Base-by-base conservation (phyloP, 30 jellyfish, hydroid and myxozoan species). In the Cassiopea andromeda region DNA sequence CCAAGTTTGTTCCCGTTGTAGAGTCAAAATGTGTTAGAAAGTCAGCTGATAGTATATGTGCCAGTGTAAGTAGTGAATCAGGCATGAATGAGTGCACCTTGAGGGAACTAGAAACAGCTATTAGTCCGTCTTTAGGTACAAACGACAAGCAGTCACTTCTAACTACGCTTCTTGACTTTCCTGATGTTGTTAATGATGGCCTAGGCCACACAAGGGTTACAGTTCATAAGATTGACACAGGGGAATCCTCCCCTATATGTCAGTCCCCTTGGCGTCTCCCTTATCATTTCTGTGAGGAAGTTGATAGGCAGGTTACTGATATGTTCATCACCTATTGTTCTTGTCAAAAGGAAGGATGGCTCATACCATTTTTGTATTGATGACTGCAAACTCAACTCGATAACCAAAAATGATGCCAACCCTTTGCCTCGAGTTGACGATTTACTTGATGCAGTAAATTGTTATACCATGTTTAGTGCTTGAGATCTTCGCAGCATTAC, bases 331-430 rank as follows among this genome's bases (percentile, higher is more conserved):
- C 85, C 85, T 19, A 76, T 76, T 76, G 85, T 76, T 9, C 72
- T 76, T 19, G 72, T 58, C n/a, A 85, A 85, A 58, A 66, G 7
- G 75, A 72, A 72, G 48, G 89, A 85, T 46, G 94, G 89, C 2
- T n/a, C 89, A 4, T 54, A 54, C 54, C 69, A 92, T 2, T 78
- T 87, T 58, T 87, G 92, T 77, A 46, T 81, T 6, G 90, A 82
- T 67, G 68, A 82, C 69, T 12, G 83, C 18, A 82, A 82, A 58
- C 74, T 88, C 59, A 88, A 88, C 50, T 19, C 14, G 2, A 50
- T 80, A n/a, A 88, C 95, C 79, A 80, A 46, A 43, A 44, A 44
- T 46, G 95, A 88, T 79, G 91, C 95, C 15, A 76, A 88, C 48
- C 95, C 95, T 18, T 61, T 88, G 13, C 95, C 87, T 12, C 46